Base-by-base conservation (phyloP, 1,140 invertebrate species). In the Drosophila carrolli region DNA sequence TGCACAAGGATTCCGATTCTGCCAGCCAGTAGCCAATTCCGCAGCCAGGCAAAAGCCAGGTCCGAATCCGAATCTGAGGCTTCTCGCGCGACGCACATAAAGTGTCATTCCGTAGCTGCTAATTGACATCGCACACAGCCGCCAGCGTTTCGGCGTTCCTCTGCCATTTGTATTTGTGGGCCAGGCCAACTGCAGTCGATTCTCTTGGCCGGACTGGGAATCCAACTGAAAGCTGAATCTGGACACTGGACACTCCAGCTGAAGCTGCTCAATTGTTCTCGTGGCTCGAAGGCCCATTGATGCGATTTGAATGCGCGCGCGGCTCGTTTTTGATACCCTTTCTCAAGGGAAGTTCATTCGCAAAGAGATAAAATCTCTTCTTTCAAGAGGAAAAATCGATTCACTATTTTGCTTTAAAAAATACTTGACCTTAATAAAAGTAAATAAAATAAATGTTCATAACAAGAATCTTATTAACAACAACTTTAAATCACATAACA, bases 81-180 rank as follows among this genome's bases (percentile, higher is more conserved):
- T 75, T 73, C 74, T 82, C 73, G 82, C 75, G 79, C 82, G 74
- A 90, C 86, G 88, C 86, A 90, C 88, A 90, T 90, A 90, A 90
- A 90, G 88, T 90, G 88, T 90, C 88, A 86, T 90, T 90, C 88
- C 88, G 82, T 83, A 81, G 82, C 88, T 90, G 88, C 88, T 90
- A 90, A 90, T 90, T 90, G 88, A 90, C 88, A 90, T 90, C 80
- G 88, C 88, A 90, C 88, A 90, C 88, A 90, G 71, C 57, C 74
- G 70, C 66, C 81, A 79, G 79, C 68, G 56, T 58, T 55, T 55
- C 55, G 27, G 59, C 43, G 14, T 46, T 66, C 51, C 37, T 27
- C 56, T 44, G 43, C 53, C 55, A 68, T 46, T 54, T 66, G 37
- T 16, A 74, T 56, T 43, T 23, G 32, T 48, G 14, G 43, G 14